Evolutionary conservation across 1,140 invertebrate species (phyloP).

Genomic region (Sipha flava): DNA sequence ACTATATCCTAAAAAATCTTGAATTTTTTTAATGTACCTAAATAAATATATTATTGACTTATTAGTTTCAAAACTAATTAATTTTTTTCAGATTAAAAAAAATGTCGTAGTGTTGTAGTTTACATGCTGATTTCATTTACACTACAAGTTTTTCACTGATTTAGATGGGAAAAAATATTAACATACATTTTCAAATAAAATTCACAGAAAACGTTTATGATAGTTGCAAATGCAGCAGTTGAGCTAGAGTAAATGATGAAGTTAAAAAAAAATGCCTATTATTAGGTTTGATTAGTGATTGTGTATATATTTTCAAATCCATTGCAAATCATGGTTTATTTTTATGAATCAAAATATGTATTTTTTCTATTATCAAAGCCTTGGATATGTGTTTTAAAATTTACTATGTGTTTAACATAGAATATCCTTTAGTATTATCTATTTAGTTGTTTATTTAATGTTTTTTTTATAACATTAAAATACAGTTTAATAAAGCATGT

Average conservation of each 20-base stretch:
- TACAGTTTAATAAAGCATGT: neutral
- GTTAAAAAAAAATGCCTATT: neutral
- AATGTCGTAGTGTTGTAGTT: neutral
- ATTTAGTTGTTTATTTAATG: neutral
- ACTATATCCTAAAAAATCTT: too few relatives aligned
- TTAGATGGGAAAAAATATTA: neutral
- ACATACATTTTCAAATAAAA: neutral
- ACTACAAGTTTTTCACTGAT: neutral
- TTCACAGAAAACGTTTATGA: neutral
- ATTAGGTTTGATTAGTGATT: neutral
- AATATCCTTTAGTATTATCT: neutral
- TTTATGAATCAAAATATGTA: neutral
- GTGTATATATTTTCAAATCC: neutral
- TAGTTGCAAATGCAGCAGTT: neutral
- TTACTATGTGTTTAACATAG: neutral
- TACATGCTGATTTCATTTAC: neutral
- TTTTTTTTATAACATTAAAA: neutral
- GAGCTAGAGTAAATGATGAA: neutral
- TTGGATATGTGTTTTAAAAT: neutral
- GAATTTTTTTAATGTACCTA: too few relatives aligned
- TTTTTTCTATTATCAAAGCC: neutral
- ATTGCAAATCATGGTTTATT: neutral
- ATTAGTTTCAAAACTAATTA: too few relatives aligned
- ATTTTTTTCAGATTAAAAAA: neutral
- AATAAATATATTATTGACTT: too few relatives aligned